A percentile compares a stretch with the other conserved stretches of the same genome.
phyloP scores from a whole-genome alignment of 2,113 vertebrate genomes.

The Typhlomys cinereus region DNA sequence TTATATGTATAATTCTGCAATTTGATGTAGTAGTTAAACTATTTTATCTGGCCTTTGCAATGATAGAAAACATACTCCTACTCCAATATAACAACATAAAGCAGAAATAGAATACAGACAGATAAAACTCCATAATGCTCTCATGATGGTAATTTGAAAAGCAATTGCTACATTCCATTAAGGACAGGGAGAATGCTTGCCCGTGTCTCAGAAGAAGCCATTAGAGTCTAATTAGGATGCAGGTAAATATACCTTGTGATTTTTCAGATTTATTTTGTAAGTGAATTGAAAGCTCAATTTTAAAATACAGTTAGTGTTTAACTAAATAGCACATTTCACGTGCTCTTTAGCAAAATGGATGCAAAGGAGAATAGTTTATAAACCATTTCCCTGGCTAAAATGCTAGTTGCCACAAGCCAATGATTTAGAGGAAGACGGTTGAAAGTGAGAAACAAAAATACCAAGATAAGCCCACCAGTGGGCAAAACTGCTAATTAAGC shows the following conservation, averaged over 20 bases:
- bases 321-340: not conserved
- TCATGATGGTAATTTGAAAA: constrained; percentile 69
- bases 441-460: constrained; percentile 10
- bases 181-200: constrained; percentile 59
- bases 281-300: constrained; percentile 70
- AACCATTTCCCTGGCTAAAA: constrained; percentile 25
- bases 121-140: constrained; percentile 48
- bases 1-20: constrained; percentile 67
- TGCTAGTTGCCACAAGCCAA: not conserved
- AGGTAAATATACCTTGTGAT: constrained; percentile 65
- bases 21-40: constrained; percentile 69
- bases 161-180: constrained; percentile 76
- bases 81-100: constrained; percentile 47
- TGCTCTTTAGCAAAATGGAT: constrained; percentile 18
- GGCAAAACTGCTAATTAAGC: constrained; percentile 34
- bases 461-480: not conserved
- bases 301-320: constrained; percentile 65
- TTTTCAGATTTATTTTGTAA: constrained; percentile 67
- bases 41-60: constrained; percentile 70
- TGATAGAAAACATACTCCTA: constrained; percentile 52
- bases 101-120: constrained; percentile 63
- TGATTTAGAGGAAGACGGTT: not conserved
- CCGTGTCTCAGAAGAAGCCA: constrained; percentile 65
- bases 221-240: constrained; percentile 66
- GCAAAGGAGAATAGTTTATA: constrained; percentile 6